These are phyloP conservation scores for Scaptomyza reducta DNA, from an alignment of 2,888 invertebrate genomes.

Conservation along the genomic window DNA sequence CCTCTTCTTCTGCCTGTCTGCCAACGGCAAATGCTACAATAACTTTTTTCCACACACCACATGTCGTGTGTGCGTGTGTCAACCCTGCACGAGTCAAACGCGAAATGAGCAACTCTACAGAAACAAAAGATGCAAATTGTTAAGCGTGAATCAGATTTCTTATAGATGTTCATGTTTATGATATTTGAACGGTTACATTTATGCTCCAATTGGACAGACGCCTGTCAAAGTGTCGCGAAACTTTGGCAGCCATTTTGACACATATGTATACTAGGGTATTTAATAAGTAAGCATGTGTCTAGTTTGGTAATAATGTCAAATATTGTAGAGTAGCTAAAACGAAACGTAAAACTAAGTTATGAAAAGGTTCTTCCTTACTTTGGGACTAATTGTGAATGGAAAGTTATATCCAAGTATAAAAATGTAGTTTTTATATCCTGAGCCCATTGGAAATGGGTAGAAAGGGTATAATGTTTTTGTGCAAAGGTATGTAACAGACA, in stretches of 20 bases:
- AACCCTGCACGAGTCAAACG: conserved; percentile 61
- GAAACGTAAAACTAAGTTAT: no score
- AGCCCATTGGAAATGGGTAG: no score
- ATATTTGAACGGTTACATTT: conserved; percentile 31
- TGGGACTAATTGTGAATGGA: no score
- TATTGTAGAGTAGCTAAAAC: no score
- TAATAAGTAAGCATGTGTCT: not conserved
- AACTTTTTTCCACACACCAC: conserved; percentile 53
- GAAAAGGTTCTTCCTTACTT: no score
- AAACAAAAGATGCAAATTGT: conserved; percentile 50
- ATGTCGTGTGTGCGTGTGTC: conserved; percentile 32
- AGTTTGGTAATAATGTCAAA: not conserved
- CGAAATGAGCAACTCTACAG: conserved; percentile 52
- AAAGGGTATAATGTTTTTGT: no score
- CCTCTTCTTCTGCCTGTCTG: conserved; percentile 12
- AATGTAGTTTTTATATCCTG: no score
- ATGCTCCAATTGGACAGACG: conserved; percentile 2
- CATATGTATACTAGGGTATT: not conserved
- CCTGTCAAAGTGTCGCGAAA: not conserved
- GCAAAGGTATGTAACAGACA: no score
- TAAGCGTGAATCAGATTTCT: conserved; percentile 7
- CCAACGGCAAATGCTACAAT: conserved; percentile 47
- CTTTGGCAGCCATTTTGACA: not conserved
- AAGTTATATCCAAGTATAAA: no score
- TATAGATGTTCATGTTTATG: not conserved